phyloP scores from a whole-genome alignment of 2,113 vertebrate genomes.

The Pionites leucogaster region DNA sequence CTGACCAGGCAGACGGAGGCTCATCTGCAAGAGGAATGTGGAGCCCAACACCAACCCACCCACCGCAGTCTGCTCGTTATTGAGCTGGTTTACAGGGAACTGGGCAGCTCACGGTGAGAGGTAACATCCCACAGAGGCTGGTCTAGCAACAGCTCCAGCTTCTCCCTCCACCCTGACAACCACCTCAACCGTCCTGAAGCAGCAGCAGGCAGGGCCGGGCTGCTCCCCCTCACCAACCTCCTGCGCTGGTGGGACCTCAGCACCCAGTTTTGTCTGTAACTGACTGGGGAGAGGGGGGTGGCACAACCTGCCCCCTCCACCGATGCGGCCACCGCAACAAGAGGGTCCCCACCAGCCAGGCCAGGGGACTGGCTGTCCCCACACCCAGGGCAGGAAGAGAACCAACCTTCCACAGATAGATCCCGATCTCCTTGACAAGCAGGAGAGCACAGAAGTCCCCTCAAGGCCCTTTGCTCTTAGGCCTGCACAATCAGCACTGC shows the following conservation, averaged over 20 bases:
- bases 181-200: rapidly evolving
- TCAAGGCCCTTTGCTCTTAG: background rate
- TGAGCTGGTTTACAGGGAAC: background rate
- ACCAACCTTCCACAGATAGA: background rate
- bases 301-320: background rate
- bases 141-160: background rate
- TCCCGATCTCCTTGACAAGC: background rate
- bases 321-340: background rate
- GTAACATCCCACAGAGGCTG: background rate
- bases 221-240: background rate
- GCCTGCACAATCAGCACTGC: background rate
- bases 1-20: background rate
- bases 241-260: background rate
- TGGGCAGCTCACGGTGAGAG: background rate
- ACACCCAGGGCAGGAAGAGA: background rate
- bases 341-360: background rate
- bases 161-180: background rate
- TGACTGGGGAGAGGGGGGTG: background rate
- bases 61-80: background rate
- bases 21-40: background rate
- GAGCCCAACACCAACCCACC: background rate
- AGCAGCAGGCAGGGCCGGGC: background rate
- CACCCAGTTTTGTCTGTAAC: background rate
- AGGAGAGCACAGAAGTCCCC: background rate
- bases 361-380: background rate